Conservation (phyloP, 2,888 invertebrate species). For the Bombylius major region DNA sequence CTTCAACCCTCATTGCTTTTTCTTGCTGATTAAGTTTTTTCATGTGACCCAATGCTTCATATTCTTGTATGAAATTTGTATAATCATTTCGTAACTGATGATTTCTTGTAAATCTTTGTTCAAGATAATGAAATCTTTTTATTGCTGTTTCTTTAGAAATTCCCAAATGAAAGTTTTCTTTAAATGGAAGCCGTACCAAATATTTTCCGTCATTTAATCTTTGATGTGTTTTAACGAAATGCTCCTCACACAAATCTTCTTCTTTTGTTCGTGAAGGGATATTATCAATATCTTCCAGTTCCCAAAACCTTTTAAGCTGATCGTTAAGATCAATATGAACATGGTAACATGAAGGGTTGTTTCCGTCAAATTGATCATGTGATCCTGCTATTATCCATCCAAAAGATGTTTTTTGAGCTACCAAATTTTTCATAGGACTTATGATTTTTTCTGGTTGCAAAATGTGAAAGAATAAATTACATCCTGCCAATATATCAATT, state of each 20-base stretch:
- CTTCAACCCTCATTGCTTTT: background rate
- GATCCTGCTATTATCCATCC: background rate
- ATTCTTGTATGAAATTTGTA: slow-evolving; percentile 15
- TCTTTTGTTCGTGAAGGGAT: background rate
- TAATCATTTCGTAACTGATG: slow-evolving; percentile 5
- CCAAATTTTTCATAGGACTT: background rate
- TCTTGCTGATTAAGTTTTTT: background rate
- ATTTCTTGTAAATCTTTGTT: background rate
- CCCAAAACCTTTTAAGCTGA: background rate
- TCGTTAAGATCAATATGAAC: too few relatives aligned
- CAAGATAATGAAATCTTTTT: background rate
- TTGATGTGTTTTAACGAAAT: background rate
- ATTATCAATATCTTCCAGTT: background rate
- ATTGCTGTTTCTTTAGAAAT: background rate
- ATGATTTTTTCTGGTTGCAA: background rate
- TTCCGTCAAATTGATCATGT: background rate
- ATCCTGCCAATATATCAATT: too few relatives aligned
- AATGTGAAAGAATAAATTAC: background rate
- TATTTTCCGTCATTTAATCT: background rate
- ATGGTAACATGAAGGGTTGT: background rate
- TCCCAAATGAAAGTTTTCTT: background rate
- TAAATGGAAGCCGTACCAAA: background rate
- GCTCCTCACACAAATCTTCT: background rate
- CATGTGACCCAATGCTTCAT: slow-evolving; percentile 16
- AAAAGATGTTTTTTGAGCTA: background rate